A percentile compares a stretch with the other conserved stretches of the same genome.
Conservation (phyloP, 1,140 invertebrate species). For the Temnothorax nylanderi region DNA sequence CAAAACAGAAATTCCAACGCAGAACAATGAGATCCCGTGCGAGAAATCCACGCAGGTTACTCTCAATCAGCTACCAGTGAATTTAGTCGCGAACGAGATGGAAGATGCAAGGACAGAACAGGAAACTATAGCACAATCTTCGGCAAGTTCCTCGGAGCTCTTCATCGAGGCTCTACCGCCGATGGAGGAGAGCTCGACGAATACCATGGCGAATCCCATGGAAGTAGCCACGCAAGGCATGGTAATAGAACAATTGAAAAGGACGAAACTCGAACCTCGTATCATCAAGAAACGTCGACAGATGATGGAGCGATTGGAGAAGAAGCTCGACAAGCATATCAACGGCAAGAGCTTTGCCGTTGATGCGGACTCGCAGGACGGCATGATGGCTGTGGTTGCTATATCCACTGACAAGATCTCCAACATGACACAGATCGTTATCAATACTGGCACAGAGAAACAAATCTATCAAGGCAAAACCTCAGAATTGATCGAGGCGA, state of each 20-base stretch:
- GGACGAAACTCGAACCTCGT: constrained; percentile 60
- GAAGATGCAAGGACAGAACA: neutral
- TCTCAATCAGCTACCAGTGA: constrained; percentile 19
- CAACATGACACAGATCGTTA: constrained; percentile 84
- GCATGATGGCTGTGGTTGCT: constrained; percentile 82
- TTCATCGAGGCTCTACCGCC: constrained; percentile 24
- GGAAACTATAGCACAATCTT: neutral
- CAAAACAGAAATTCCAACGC: neutral
- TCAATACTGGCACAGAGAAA: constrained; percentile 81
- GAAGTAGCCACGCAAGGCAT: constrained; percentile 28
- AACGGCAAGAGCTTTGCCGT: constrained; percentile 32
- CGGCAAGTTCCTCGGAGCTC: neutral
- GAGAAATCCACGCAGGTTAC: constrained; percentile 36
- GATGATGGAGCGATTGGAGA: constrained; percentile 43
- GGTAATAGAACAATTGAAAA: constrained; percentile 64
- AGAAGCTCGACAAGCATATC: constrained; percentile 51
- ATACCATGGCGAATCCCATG: neutral
- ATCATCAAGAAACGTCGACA: constrained; percentile 73
- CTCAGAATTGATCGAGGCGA: constrained; percentile 81
- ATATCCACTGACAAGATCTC: constrained; percentile 83
- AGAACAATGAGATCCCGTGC: constrained; percentile 17
- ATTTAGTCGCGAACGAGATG: constrained; percentile 6
- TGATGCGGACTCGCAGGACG: constrained; percentile 66
- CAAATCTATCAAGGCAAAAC: constrained; percentile 83
- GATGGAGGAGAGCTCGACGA: neutral